Evolutionary conservation across 2,113 vertebrate species (phyloP), one percentile per base, ranked within the genome.

Genomic region (Dicerorhinus sumatrensis): DNA sequence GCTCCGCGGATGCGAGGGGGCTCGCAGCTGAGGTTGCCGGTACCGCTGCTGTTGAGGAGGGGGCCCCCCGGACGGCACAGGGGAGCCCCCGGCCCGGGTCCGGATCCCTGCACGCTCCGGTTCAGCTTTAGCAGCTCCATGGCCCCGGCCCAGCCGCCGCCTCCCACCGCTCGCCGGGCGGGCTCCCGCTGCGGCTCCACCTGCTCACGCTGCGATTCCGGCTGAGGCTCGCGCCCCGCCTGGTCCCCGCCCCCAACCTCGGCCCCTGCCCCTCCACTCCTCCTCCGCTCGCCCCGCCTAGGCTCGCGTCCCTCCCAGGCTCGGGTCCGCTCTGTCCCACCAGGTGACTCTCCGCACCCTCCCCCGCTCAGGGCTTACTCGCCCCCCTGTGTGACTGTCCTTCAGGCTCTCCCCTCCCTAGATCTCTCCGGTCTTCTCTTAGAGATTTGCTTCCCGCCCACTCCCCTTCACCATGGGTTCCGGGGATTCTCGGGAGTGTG

Each of bases 121-220:
- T 98, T 98, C 83, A 93, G 97, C 91, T 89, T 95, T 3, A 97
- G 96, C 93, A 97, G 96, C 82, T 98, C 98, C 98, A 98, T 98
- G 93, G 96, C 75, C 83, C 83, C 8, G 0, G 77, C 31, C 63
- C 33, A 81, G 81, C 73, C 42, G 73, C 42, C 3, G 60, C 95
- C 81, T 73, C 58, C 29, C 60, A 21, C 33, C 0, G 76, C 91
- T 67, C 17, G 3, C 93, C 67, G 0, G 80, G 86, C 60, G 58
- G 92, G 69, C 90, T 97, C 91, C 56, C 4, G 21, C 81, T 16
- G 48, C 65, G 6, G 31, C 80, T 97, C 76, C 95, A 97, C 97
- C 96, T 92, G 97, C 93, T 76, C 91, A 0, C 25, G 83, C 79
- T 0, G 70, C 17, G 46, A 11, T 4, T 67, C 88, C 13, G n/a